Evolutionary conservation across 2,113 vertebrate species (phyloP).

Genomic region (Falco punctatus): DNA sequence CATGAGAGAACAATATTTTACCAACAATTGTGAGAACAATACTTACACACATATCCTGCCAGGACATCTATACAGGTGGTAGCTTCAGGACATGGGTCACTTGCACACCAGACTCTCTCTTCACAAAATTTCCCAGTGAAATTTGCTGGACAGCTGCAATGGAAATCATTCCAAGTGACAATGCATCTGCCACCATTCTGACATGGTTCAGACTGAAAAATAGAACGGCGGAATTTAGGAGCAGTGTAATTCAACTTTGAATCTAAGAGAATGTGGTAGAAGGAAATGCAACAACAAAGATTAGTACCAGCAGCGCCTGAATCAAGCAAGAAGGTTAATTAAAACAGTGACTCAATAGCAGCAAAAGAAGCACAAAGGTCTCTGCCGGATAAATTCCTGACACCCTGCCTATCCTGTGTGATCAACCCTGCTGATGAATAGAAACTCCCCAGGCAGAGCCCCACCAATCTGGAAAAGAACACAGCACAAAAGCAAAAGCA

Average conservation of each 20-base stretch:
- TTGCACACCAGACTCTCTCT: constrained; percentile 88
- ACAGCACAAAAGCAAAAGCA: background rate
- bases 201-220: constrained; percentile 84
- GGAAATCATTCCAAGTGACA: constrained; percentile 94
- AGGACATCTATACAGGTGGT: constrained; percentile 82
- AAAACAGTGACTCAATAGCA: background rate
- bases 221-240: background rate
- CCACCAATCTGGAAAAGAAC: background rate
- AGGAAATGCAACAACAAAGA: background rate
- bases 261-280: background rate
- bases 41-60: constrained; percentile 94
- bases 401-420: background rate
- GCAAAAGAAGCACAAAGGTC: background rate
- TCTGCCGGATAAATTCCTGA: background rate
- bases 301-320: background rate
- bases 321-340: background rate
- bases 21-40: background rate
- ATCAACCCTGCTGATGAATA: background rate
- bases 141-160: constrained; percentile 83
- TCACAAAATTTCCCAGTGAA: constrained; percentile 87
- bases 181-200: constrained; percentile 85
- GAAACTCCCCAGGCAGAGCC: background rate
- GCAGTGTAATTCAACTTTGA: background rate
- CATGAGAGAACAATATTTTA: background rate
- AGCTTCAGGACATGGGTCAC: constrained; percentile 79